phyloP scores from a whole-genome alignment of 2,888 invertebrate species.

The Chesias legatella region DNA sequence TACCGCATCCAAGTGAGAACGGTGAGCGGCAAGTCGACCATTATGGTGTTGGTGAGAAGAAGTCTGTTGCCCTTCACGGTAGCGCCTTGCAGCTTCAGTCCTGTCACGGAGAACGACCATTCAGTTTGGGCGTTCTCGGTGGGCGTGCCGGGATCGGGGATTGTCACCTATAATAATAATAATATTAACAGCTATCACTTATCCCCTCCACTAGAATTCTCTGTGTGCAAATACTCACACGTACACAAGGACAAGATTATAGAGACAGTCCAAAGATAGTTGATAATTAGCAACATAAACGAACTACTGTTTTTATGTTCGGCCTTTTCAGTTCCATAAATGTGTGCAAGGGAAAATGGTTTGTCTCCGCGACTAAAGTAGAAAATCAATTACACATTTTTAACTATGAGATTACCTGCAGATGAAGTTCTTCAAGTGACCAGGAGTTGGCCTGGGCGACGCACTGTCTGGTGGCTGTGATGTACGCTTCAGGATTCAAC shows the following conservation, averaged over 20 bases:
- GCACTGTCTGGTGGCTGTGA: conserved; percentile 98
- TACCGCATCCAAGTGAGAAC: conserved; percentile 94
- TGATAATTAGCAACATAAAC: too few species aligned
- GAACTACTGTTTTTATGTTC: too few species aligned
- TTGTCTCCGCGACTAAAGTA: too few species aligned
- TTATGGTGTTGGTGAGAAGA: conserved; percentile 94
- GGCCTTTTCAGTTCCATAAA: too few species aligned
- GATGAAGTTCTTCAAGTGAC: conserved; percentile 96
- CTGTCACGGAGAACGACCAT: conserved; percentile 86
- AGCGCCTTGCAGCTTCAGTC: conserved; percentile 97
- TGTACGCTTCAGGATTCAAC: conserved; percentile 98
- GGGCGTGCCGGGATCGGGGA: conserved; percentile 80
- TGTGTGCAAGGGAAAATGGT: too few species aligned
- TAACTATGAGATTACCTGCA: conserved; percentile 81
- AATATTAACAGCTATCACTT: background rate
- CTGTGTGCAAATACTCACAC: too few species aligned
- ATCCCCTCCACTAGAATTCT: too few species aligned
- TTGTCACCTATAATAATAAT: conserved; percentile 69
- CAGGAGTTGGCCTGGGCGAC: conserved; percentile 98
- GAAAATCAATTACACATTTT: too few species aligned
- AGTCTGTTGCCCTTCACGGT: conserved; percentile 95
- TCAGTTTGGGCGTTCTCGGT: conserved; percentile 82
- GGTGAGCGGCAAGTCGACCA: conserved; percentile 95
- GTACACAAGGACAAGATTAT: too few species aligned
- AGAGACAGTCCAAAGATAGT: too few species aligned